Conservation (phyloP, 2,797 vertebrate species). For the Calcarius lapponicus region DNA sequence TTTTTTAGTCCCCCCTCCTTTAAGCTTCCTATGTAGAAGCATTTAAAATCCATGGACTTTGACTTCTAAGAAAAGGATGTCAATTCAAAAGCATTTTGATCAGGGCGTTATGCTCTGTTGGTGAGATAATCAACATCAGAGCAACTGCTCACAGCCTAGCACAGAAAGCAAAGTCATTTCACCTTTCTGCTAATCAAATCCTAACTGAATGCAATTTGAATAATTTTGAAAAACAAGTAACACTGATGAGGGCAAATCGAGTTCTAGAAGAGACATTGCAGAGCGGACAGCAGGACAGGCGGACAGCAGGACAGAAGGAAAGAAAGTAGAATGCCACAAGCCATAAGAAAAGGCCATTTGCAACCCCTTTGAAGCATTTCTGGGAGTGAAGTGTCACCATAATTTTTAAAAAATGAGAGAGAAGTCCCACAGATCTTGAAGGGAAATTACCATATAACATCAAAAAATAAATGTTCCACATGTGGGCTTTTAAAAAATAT, state of each 20-base stretch:
- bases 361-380: neutral
- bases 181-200: neutral
- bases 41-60: neutral
- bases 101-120: neutral
- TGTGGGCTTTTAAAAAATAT: neutral
- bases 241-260: neutral
- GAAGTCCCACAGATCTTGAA: neutral
- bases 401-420: neutral
- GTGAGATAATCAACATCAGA: neutral
- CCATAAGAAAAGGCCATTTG: neutral
- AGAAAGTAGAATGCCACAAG: neutral
- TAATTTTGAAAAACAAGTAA: neutral
- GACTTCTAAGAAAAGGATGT: neutral
- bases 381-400: neutral
- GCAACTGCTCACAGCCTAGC: neutral
- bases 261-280: neutral
- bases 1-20: neutral
- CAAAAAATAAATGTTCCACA: neutral
- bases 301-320: neutral
- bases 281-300: neutral
- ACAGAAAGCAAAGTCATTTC: neutral
- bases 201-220: neutral
- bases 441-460: neutral
- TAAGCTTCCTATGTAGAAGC: neutral
- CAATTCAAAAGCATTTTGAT: neutral